These are phyloP conservation scores for Lomographa bimaculata DNA, from an alignment of 2,888 invertebrate species.

Conservation along the genomic window DNA sequence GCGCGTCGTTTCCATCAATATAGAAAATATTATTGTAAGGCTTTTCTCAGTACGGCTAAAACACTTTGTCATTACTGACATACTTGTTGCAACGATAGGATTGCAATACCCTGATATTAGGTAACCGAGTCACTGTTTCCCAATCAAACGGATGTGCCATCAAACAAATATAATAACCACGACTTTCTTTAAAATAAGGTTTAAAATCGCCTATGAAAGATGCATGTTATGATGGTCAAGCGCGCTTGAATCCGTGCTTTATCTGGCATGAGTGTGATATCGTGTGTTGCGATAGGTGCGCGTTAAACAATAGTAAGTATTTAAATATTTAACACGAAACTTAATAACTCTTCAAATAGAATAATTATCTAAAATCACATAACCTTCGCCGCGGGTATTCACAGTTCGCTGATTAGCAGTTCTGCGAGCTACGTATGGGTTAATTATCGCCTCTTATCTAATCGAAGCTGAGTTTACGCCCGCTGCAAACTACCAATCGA, in stretches of 20 bases:
- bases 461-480: too few species aligned
- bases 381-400: too few species aligned
- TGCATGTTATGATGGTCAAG: slow-evolving; percentile 8
- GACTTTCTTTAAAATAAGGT: slow-evolving; percentile 14
- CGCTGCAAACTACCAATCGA: too few species aligned
- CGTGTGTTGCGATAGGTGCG: slow-evolving; percentile 7
- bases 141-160: slow-evolving; percentile 7
- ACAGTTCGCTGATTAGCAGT: too few species aligned
- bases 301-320: slow-evolving; percentile 5
- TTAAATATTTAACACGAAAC: too few species aligned
- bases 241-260: slow-evolving; percentile 33
- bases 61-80: slow-evolving; percentile 38
- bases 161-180: background rate
- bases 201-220: slow-evolving; percentile 5
- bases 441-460: too few species aligned
- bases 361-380: too few species aligned
- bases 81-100: slow-evolving; percentile 49
- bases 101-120: slow-evolving; percentile 51
- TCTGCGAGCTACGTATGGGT: too few species aligned
- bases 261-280: slow-evolving; percentile 26
- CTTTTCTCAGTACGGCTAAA: slow-evolving; percentile 7
- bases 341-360: too few species aligned
- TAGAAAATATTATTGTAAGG: slow-evolving; percentile 1
- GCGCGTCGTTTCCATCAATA: background rate
- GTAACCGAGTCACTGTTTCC: slow-evolving; percentile 56